Conservation (phyloP, 2,888 invertebrate genomes). For the Ophion ventricosus region DNA sequence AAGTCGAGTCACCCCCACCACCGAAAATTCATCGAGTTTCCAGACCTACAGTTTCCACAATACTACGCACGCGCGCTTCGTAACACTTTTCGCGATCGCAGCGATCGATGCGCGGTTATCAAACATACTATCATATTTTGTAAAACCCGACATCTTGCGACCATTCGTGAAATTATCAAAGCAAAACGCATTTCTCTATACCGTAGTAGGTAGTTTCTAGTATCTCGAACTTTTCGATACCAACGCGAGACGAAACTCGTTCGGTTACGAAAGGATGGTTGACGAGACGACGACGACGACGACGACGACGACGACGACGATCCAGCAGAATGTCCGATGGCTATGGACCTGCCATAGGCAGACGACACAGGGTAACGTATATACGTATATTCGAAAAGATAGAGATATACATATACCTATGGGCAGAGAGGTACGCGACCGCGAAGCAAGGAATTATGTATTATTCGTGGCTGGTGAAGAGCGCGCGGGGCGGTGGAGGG, state of each 20-base stretch:
- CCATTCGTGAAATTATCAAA: too few relatives aligned
- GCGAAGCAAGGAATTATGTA: conserved; percentile 63
- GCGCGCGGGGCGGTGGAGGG: conserved; percentile 12
- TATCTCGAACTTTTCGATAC: neutral
- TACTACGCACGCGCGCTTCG: too few relatives aligned
- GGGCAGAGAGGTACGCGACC: conserved; percentile 56
- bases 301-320: too few relatives aligned
- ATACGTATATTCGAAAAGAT: neutral
- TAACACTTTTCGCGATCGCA: too few relatives aligned
- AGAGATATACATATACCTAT: neutral
- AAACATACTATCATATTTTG: too few relatives aligned
- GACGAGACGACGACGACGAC: neutral
- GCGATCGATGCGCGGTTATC: too few relatives aligned
- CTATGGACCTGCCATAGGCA: neutral
- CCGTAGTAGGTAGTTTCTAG: too few relatives aligned
- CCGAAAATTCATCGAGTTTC: conserved; percentile 46
- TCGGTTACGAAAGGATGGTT: too few relatives aligned
- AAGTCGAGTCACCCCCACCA: too few relatives aligned
- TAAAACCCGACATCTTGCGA: too few relatives aligned
- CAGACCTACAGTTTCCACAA: too few relatives aligned
- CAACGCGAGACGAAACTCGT: neutral
- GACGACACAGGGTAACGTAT: conserved; percentile 10
- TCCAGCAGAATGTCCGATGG: conserved; percentile 18
- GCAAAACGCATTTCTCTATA: too few relatives aligned
- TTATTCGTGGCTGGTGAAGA: conserved; percentile 63